Conservation (phyloP, 2,797 vertebrate species). For the Ara ararauna region DNA sequence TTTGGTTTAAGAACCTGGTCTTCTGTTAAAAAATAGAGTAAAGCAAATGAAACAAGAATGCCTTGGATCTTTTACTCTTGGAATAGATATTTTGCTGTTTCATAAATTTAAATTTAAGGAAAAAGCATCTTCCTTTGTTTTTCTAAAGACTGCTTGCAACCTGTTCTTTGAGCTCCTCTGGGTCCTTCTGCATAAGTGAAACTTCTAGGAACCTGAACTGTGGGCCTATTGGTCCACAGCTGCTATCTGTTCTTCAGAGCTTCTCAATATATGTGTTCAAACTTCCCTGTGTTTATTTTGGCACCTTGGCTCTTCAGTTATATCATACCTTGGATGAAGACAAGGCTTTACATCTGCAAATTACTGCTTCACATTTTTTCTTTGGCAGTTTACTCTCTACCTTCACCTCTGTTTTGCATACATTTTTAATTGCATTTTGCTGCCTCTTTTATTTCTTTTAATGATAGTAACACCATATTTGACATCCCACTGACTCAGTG, state of each 20-base stretch:
- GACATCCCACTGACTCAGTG: neutral
- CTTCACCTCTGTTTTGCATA: neutral
- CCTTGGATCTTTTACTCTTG: neutral
- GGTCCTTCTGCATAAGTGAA: neutral
- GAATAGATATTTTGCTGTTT: neutral
- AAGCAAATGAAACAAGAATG: neutral
- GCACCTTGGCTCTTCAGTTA: neutral
- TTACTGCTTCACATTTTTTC: neutral
- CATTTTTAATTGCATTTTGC: conserved; percentile 23
- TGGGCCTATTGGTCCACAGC: neutral
- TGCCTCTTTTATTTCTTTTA: neutral
- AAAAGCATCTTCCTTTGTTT: neutral
- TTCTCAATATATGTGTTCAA: neutral
- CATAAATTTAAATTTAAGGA: neutral
- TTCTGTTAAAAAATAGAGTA: neutral
- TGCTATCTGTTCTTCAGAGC: neutral
- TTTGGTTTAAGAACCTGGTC: neutral
- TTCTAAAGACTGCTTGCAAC: neutral
- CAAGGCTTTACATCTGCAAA: neutral
- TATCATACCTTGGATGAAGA: neutral
- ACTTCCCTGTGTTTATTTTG: neutral
- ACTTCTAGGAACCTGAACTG: neutral
- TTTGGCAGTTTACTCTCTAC: neutral
- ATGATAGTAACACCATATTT: neutral
- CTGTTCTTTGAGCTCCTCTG: neutral